phyloP scores from a whole-genome alignment of 1,140 invertebrate genomes.

The Druon quercuslanigerum region DNA sequence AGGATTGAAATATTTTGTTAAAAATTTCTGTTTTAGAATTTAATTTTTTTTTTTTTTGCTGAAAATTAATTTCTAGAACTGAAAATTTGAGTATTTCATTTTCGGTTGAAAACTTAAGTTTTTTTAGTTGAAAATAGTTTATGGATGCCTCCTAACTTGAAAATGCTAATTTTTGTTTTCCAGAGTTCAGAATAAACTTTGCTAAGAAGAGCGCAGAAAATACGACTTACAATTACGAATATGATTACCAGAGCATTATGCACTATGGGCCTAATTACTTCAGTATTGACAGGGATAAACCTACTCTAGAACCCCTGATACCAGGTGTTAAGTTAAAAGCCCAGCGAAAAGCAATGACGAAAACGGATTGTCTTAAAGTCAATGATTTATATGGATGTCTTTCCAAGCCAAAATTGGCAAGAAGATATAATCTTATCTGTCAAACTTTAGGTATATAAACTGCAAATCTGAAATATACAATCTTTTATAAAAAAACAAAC shows the following conservation, averaged over 20 bases:
- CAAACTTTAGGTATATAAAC: conserved; percentile 77
- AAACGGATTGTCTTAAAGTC: conserved; percentile 83
- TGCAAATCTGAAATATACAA: background rate
- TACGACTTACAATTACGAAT: conserved; percentile 80
- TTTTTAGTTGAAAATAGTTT: no score
- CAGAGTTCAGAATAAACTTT: conserved; percentile 79
- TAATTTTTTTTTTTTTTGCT: no score
- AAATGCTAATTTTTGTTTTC: conserved; percentile 51
- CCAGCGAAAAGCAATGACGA: conserved; percentile 79
- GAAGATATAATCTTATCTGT: conserved; percentile 81
- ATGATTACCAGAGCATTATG: conserved; percentile 85
- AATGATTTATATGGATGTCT: conserved; percentile 83
- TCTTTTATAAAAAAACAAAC: background rate
- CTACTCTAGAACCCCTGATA: conserved; percentile 79
- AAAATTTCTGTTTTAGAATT: no score
- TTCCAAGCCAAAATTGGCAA: conserved; percentile 71
- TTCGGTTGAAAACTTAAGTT: no score
- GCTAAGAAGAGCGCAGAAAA: conserved; percentile 79
- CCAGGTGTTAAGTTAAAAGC: conserved; percentile 72
- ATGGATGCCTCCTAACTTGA: no score
- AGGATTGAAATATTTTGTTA: no score
- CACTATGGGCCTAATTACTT: conserved; percentile 82
- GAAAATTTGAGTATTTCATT: no score
- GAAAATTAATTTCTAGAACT: no score
- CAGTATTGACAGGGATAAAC: conserved; percentile 75